Percentiles rank a stretch among this genome's conserved stretches.
Evolutionary conservation across 2,888 invertebrate genomes (phyloP).

Genomic region (Gibbula magus): DNA sequence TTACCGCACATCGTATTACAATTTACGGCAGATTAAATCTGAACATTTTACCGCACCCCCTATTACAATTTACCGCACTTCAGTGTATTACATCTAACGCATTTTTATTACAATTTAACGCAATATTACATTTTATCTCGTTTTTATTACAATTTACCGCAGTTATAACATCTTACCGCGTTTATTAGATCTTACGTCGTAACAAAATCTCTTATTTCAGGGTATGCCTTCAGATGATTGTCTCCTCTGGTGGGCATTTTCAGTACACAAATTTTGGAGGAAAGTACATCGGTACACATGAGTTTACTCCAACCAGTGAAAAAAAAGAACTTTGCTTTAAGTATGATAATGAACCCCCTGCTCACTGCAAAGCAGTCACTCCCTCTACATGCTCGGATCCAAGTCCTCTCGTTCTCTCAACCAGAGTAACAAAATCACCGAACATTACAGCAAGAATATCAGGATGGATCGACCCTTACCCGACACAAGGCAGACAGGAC

Average conservation of each 20-base stretch:
- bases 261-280: not conserved
- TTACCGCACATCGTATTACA: too few species aligned
- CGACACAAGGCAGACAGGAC: slow-evolving; percentile 10
- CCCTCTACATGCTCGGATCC: not conserved
- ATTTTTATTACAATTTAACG: too few species aligned
- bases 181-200: too few species aligned
- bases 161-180: too few species aligned
- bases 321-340: slow-evolving; percentile 14
- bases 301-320: not conserved
- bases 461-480: slow-evolving; percentile 48
- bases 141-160: too few species aligned
- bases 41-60: too few species aligned
- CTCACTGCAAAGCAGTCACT: slow-evolving; percentile 8
- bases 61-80: too few species aligned
- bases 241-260: slow-evolving; percentile 9
- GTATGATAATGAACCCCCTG: slow-evolving; percentile 10
- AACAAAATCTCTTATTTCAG: not conserved
- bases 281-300: not conserved
- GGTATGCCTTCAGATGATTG: not conserved
- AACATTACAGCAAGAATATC: slow-evolving; percentile 30
- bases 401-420: not conserved
- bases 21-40: too few species aligned
- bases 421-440: slow-evolving; percentile 32
- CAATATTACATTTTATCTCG: too few species aligned
- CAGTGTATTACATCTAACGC: too few species aligned